Conservation (phyloP, 2,797 vertebrate genomes). For the Lophius americanus region DNA sequence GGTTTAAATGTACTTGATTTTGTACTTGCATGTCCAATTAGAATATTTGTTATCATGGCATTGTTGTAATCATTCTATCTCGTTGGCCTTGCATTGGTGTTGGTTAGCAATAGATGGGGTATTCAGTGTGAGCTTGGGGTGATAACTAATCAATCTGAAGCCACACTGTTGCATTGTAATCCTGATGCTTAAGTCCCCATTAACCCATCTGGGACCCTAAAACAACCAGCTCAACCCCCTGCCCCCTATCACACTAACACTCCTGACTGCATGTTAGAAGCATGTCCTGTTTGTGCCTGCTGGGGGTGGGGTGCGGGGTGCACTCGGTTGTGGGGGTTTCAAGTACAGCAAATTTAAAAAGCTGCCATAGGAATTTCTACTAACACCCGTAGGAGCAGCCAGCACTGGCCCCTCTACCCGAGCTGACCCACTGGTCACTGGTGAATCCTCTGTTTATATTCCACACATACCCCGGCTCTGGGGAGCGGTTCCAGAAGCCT, state of each 20-base stretch:
- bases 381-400: slow-evolving; percentile 65
- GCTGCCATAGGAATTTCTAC: slow-evolving; percentile 70
- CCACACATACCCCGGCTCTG: slow-evolving; percentile 65
- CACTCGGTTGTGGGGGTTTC: slow-evolving; percentile 9
- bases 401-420: slow-evolving; percentile 49
- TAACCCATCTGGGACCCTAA: slow-evolving; percentile 93
- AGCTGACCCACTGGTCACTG: slow-evolving; percentile 73
- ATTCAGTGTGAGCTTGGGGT: slow-evolving; percentile 75
- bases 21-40: neutral
- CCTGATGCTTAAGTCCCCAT: slow-evolving; percentile 94
- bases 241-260: slow-evolving; percentile 33
- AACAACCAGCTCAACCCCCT: slow-evolving; percentile 37
- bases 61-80: neutral
- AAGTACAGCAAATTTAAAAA: slow-evolving; percentile 75
- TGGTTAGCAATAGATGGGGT: slow-evolving; percentile 28
- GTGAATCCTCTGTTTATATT: slow-evolving; percentile 79
- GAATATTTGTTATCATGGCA: neutral
- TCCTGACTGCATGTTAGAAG: slow-evolving; percentile 58
- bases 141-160: slow-evolving; percentile 89
- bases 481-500: slow-evolving; percentile 63
- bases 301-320: neutral
- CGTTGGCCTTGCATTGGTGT: slow-evolving; percentile 16
- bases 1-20: neutral
- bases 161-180: slow-evolving; percentile 95
- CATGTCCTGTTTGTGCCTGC: slow-evolving; percentile 61